phyloP scores from a whole-genome alignment of 2,888 invertebrate species.

The Adelognathus sp. region DNA sequence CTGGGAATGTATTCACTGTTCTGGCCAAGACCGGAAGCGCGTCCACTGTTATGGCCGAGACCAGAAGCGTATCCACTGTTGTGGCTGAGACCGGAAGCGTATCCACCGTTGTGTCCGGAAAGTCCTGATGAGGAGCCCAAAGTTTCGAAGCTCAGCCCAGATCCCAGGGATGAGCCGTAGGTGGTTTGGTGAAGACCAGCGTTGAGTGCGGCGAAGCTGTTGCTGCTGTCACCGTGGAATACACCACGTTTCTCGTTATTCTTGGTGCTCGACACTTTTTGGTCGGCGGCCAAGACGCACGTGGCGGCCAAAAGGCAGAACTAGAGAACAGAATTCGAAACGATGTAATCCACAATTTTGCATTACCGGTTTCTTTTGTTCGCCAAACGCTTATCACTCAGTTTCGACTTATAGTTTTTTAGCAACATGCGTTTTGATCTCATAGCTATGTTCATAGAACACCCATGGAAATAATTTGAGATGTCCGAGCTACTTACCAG shows the following conservation, averaged over 20 bases:
- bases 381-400: not conserved
- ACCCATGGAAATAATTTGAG: not conserved
- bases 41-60: slow-evolving; percentile 44
- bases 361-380: not conserved
- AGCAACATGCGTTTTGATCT: not conserved
- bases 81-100: slow-evolving; percentile 28
- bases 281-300: slow-evolving; percentile 57
- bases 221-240: slow-evolving; percentile 41
- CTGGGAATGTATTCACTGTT: slow-evolving; percentile 5
- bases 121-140: slow-evolving; percentile 18
- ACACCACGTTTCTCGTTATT: slow-evolving; percentile 68
- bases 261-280: slow-evolving; percentile 32
- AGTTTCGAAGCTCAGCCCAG: slow-evolving; percentile 18
- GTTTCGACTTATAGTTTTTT: not conserved
- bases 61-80: slow-evolving; percentile 44
- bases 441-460: not conserved
- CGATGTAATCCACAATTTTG: not conserved
- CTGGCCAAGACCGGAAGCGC: slow-evolving; percentile 28
- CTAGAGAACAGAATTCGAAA: slow-evolving; percentile 38
- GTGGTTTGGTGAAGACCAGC: slow-evolving; percentile 18
- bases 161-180: slow-evolving; percentile 18
- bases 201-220: slow-evolving; percentile 7
- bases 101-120: slow-evolving; percentile 8
- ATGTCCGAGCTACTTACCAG: slow-evolving; percentile 74
- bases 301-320: slow-evolving; percentile 64